Evolutionary conservation across 2,113 vertebrate genomes (phyloP), one percentile per base, ranked within the genome.

Genomic region (Meleagris gallopavo): DNA sequence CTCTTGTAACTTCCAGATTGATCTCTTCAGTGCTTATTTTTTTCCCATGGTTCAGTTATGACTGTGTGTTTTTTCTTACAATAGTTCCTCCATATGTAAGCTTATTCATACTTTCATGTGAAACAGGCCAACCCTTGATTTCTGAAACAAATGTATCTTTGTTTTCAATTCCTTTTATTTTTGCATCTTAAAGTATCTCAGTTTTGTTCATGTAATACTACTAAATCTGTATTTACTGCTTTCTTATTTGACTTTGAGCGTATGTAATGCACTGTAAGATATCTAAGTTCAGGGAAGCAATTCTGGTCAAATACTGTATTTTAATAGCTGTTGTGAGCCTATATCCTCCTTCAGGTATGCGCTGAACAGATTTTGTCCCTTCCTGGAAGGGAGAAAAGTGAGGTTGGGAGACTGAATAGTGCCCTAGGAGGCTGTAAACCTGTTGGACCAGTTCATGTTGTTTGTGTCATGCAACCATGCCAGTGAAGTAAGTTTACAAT

Each of bases 381-480:
- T 64, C 67, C 71, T 77, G 30, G 30, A 1, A 70, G 55, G 32
- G 16, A 88, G 55, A 66, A 79, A 36, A 17, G 38, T 50, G 7
- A 0, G 5, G 1, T 20, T 82, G 45, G 16, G 64, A 82, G 27
- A 13, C 48, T 52, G 67, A 43, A 14, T 50, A 66, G 57, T 77
- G 60, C 50, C 7, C 24, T 21, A 22, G 45, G 58, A 96, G 11
- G 18, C 79, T 77, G 15, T 77, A 91, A 94, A 93, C 95, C 83
- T 86, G 95, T 93, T 91, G 52, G 74, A 91, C 94, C 16, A 3
- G 95, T 93, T 95, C 25, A 36, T 10, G 5, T 38, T 72, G 29
- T 52, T 85, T 72, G 13, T 86, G 69, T 90, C 43, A 58, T 43
- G 78, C 55, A 88, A 34, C 73, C 32, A 52, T n/a, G 73, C 69